Base-by-base conservation (phyloP, 2,113 vertebrate species). In the Misgurnus mizolepis region DNA sequence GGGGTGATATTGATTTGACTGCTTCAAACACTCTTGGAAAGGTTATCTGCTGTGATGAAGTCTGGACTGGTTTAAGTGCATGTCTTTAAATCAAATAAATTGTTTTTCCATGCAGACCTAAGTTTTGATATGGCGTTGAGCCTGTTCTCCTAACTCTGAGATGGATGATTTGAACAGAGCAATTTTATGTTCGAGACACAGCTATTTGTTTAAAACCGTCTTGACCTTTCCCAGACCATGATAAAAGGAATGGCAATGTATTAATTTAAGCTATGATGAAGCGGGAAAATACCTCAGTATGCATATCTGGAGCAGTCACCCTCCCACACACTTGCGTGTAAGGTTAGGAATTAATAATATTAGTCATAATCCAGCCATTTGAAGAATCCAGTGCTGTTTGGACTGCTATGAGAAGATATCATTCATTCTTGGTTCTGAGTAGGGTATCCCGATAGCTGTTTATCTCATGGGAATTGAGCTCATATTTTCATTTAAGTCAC, bases 381-480 rank as follows among this genome's bases (percentile, higher is more conserved):
- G 78, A 82, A 87, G 86, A 69, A 89, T 91, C 62, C 22, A 27
- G 47, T 4, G 84, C 84, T 86, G 89, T 89, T 87, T 89, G 87
- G 90, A 50, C 39, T 61, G 39, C 64, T 64, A 7, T 71, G 67
- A 64, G 61, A 45, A 71, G 22, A 80, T 80, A 27, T 49, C 62
- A 56, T 50, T 61, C 56, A 78, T 91, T 85, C 67, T 88, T 76
- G 61, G 67, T 14, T 56, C 39, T 64, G 61, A 64, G 69, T 7
- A n/a, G 27, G 64, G 34, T 45, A 72, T 49, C 65, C 40, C 47
- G 80, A 67, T 76, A 69, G 60, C 43, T 67, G 41, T 67, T 47
- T 77, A 72, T 77, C 78, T 81, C 43, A 55, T 64, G 45, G 60
- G 80, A 81, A 81, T 78, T 22, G 67, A 80, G 64, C 61, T 78